phyloP scores from a whole-genome alignment of 2,113 vertebrate species.

The Chaenocephalus aceratus region DNA sequence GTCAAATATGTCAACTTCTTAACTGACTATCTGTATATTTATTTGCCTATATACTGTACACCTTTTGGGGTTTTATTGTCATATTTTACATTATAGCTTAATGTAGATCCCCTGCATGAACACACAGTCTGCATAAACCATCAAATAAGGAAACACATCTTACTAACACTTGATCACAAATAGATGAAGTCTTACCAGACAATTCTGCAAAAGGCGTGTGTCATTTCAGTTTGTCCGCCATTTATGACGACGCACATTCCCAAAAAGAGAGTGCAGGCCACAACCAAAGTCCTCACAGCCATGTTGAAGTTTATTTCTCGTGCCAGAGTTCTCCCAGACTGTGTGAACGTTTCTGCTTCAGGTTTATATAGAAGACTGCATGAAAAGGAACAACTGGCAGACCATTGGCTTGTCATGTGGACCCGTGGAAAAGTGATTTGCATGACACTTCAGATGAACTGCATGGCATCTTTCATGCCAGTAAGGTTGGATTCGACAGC shows the following conservation, averaged over 20 bases:
- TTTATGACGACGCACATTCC: slow-evolving; percentile 40
- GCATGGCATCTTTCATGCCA: slow-evolving; percentile 11
- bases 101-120: no score
- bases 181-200: slow-evolving; percentile 58
- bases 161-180: not conserved
- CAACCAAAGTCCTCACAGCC: slow-evolving; percentile 35
- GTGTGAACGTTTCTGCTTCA: not conserved
- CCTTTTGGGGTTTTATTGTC: not conserved
- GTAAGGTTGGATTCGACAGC: not conserved
- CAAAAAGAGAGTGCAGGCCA: slow-evolving; percentile 41
- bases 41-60: not conserved
- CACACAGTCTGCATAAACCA: not conserved
- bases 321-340: slow-evolving; percentile 5
- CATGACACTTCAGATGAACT: slow-evolving; percentile 26
- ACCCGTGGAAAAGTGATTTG: slow-evolving; percentile 54
- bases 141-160: not conserved
- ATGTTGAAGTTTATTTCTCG: slow-evolving; percentile 30
- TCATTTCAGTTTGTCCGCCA: not conserved
- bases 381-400: not conserved
- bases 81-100: not conserved
- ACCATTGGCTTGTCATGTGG: slow-evolving; percentile 53
- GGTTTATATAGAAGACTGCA: slow-evolving; percentile 38
- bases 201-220: slow-evolving; percentile 63
- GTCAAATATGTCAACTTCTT: not conserved
- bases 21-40: not conserved